Conservation (phyloP, 1,140 invertebrate genomes). For the Tetragonula clypearis region DNA sequence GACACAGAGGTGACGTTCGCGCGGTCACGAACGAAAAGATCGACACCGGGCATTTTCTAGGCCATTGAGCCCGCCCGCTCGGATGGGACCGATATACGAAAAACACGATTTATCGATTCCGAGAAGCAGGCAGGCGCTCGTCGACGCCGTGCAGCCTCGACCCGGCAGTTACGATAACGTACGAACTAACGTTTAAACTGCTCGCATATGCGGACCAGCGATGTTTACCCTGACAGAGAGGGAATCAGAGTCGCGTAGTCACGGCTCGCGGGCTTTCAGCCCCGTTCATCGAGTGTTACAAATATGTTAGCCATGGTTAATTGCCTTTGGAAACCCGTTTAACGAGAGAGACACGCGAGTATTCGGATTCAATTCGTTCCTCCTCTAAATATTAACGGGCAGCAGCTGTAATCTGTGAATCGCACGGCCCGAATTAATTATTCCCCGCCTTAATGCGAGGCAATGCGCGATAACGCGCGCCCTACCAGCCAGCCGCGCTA, state of each 20-base stretch:
- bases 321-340: conserved; percentile 21
- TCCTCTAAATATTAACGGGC: conserved; percentile 25
- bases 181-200: conserved; percentile 25
- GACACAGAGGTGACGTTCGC: background rate
- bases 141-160: background rate
- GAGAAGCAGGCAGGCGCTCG: background rate
- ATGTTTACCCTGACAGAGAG: conserved; percentile 21
- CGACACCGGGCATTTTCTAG: conserved; percentile 34
- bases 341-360: conserved; percentile 31
- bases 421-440: conserved; percentile 32
- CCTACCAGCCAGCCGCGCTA: conserved; percentile 3
- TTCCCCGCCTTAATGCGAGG: conserved; percentile 18
- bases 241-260: conserved; percentile 31
- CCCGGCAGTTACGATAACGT: background rate
- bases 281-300: conserved; percentile 34
- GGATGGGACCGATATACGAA: conserved; percentile 22
- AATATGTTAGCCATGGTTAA: conserved; percentile 44
- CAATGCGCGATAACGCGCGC: background rate
- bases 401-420: conserved; percentile 25
- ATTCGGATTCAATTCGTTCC: conserved; percentile 46
- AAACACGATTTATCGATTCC: conserved; percentile 44
- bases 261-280: background rate
- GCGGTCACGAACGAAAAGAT: background rate
- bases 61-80: conserved; percentile 20
- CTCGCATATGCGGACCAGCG: background rate